Conservation (phyloP, 2,888 invertebrate species). For the Aleiodes alternator region DNA sequence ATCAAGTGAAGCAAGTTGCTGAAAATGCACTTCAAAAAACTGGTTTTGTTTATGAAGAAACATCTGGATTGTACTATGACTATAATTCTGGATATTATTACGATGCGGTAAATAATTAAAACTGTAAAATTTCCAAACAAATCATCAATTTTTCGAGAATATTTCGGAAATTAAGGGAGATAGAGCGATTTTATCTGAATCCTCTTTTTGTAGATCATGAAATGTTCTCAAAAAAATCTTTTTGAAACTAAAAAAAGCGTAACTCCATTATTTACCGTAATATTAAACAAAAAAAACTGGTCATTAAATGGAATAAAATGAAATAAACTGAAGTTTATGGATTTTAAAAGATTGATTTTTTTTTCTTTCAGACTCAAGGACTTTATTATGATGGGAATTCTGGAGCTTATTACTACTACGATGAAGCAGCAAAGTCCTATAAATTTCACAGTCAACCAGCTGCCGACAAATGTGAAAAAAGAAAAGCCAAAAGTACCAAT, state of each 20-base stretch:
- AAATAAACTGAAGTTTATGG: too few species aligned
- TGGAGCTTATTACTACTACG: slow-evolving; percentile 89
- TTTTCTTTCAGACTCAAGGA: slow-evolving; percentile 82
- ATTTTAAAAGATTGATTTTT: neutral
- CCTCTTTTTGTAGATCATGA: too few species aligned
- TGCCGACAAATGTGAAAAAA: slow-evolving; percentile 61
- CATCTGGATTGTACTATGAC: slow-evolving; percentile 92
- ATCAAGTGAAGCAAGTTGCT: slow-evolving; percentile 87
- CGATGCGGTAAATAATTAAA: slow-evolving; percentile 82
- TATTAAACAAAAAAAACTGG: too few species aligned
- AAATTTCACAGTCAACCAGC: slow-evolving; percentile 86
- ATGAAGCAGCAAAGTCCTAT: slow-evolving; percentile 85
- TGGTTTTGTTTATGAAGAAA: slow-evolving; percentile 91
- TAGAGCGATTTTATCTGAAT: too few species aligned
- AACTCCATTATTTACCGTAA: too few species aligned
- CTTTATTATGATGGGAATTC: slow-evolving; percentile 93
- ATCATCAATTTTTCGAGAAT: too few species aligned
- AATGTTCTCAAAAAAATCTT: too few species aligned
- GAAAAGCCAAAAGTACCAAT: slow-evolving; percentile 60
- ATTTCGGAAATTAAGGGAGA: too few species aligned
- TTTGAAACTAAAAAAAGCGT: too few species aligned
- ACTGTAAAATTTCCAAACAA: neutral
- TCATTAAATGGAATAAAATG: too few species aligned
- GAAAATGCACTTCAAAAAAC: slow-evolving; percentile 84
- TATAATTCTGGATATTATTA: slow-evolving; percentile 93